Percentiles rank a stretch among this genome's conserved stretches.
Conservation (phyloP, 2,797 vertebrate genomes). For the Chanos chanos region DNA sequence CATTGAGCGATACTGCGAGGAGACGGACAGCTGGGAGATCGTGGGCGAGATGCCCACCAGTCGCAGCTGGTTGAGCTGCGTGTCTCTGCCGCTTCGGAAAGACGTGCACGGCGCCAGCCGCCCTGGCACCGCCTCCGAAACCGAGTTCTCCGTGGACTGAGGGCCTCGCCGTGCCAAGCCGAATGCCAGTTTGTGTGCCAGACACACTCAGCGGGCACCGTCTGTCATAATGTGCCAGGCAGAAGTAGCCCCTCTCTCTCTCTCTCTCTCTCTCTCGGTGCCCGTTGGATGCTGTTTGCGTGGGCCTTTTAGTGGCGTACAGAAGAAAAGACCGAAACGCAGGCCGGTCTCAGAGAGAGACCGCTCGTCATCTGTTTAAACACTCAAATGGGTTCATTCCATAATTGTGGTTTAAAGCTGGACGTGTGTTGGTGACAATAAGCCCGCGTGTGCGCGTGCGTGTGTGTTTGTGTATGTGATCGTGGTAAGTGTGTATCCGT, state of each 20-base stretch:
- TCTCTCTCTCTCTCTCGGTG: no score
- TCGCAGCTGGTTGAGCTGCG: constrained; percentile 80
- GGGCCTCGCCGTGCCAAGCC: neutral
- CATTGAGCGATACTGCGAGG: constrained; percentile 76
- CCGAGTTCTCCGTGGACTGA: constrained; percentile 55
- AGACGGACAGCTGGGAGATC: constrained; percentile 74
- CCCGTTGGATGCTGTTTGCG: neutral
- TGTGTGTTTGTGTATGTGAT: constrained; percentile 26
- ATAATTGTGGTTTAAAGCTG: constrained; percentile 7
- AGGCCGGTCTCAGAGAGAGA: constrained; percentile 15
- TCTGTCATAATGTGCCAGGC: neutral
- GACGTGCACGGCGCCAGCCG: constrained; percentile 53
- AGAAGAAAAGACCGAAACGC: constrained; percentile 8
- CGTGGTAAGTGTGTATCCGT: constrained; percentile 29
- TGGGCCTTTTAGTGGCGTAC: constrained; percentile 11
- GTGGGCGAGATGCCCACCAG: constrained; percentile 80
- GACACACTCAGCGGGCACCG: constrained; percentile 2
- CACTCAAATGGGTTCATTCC: constrained; percentile 13
- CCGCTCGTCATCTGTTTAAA: constrained; percentile 18
- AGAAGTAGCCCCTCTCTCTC: no score
- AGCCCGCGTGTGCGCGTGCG: no score
- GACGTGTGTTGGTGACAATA: constrained; percentile 6
- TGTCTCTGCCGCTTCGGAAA: constrained; percentile 73
- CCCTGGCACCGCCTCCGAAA: constrained; percentile 50
- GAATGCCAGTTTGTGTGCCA: constrained; percentile 10